Evolutionary conservation across 2,113 vertebrate species (phyloP), one percentile per base, ranked within the genome.

Genomic region (Dipodomys stephensi): DNA sequence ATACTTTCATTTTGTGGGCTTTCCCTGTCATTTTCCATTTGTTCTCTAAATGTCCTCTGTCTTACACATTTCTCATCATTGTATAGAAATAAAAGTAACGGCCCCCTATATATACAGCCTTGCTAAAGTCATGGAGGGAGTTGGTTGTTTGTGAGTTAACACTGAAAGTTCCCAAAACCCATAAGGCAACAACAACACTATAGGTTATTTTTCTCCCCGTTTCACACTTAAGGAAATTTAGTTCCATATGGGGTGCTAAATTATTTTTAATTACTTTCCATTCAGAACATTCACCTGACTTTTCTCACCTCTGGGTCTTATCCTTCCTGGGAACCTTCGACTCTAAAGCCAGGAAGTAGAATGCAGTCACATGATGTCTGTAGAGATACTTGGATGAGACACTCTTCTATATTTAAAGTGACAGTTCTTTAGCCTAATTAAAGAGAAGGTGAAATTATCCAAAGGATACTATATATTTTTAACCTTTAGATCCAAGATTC

Each of bases 331-430:
- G 62, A 13, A 44, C 83, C 35, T 64, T 91, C 64, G n/a, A 85
- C 92, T 84, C 89, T 95, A 96, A 96, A 94, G 95, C 83, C 78
- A 95, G 62, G 46, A 81, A 94, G 35, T 67, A 89, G 82, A 7
- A 83, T 94, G 84, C 72, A 69, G 64, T n/a, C 44, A 0, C 78
- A 60, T 89, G 91, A 32, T 87, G 64, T 84, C 94, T 94, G 60
- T 60, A 90, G 73, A 92, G 84, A 93, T 83, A 68, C 83, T 85
- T 87, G 74, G 91, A 81, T 74, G 78, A 90, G 80, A 87, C 71
- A 65, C 46, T n/a, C 13, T 90, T 95, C 90, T 97, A 96, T 96
- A 96, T 96, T 96, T 96, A 96, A 96, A 90, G 82, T 84, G 91
- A 88, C 72, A 95, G 95, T 79, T 77, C 20, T 93, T 96, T 96